These are phyloP conservation scores for Watsonalla binaria DNA, from an alignment of 2,888 invertebrate species.

Conservation along the genomic window DNA sequence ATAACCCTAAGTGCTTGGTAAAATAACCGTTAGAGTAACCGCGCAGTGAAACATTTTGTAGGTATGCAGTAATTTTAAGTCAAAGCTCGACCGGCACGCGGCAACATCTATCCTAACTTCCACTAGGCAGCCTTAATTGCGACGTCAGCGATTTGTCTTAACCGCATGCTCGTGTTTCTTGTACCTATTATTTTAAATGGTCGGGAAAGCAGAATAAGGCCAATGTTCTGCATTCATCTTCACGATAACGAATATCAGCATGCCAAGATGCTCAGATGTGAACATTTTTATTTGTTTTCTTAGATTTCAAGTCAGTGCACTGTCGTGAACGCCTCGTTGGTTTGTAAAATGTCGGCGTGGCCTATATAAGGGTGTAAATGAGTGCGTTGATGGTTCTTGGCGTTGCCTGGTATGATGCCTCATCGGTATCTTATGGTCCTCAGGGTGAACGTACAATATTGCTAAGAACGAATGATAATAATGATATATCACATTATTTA, in stretches of 20 bases:
- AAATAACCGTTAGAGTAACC: background rate
- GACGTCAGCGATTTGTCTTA: background rate
- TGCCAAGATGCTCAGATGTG: background rate
- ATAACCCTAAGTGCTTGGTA: too few relatives aligned
- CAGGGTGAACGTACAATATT: too few relatives aligned
- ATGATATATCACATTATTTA: too few relatives aligned
- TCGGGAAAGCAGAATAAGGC: background rate
- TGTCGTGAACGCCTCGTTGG: background rate
- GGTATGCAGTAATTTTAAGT: background rate
- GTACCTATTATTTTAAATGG: background rate
- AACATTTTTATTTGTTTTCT: background rate
- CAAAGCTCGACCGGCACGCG: background rate
- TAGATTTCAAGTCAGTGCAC: background rate
- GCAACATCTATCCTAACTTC: background rate
- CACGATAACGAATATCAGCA: background rate
- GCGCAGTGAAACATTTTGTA: background rate
- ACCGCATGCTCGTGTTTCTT: background rate
- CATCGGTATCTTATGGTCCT: too few relatives aligned
- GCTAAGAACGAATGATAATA: too few relatives aligned
- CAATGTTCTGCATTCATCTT: background rate
- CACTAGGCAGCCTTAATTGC: background rate
- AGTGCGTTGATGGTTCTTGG: slow-evolving; percentile 2
- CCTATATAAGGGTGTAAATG: slow-evolving; percentile 3
- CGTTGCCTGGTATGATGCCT: slow-evolving; percentile 4
- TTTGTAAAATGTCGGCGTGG: background rate